Base-by-base conservation (phyloP, 2,888 invertebrate species). In the Epsilonema sp. region DNA sequence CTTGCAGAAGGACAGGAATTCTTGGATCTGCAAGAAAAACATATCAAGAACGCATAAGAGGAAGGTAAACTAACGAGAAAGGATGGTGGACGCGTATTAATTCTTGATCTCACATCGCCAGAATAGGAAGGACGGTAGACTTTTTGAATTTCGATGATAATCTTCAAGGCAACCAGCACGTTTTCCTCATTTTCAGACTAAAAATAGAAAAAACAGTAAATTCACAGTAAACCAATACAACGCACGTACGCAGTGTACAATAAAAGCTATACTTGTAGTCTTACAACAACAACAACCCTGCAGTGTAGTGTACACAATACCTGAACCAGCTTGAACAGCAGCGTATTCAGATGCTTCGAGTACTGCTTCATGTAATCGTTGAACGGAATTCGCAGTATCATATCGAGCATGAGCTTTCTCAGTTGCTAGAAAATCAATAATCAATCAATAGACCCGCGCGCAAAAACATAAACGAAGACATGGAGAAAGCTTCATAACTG, bases 101-200 rank as follows among this genome's bases (percentile, higher is more conserved):
- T n/a, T n/a, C n/a, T n/a, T n/a, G n/a, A n/a, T n/a, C n/a, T 31
- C 16, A 31, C 31, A 16, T 31, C 90, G 16, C 79, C 74, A 63
- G 79, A 82, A 64, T 84, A 89, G 3, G 78, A 75, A 19, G 92
- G 92, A 51, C 89, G 76, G 66, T 82, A 90, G 60, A 86, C 84
- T 67, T 92, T 94, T 63, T 94, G 90, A 26, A 92, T 73, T 64
- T 97, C 97, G 65, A 92, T 89, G 56, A 97, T 87, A 50, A 97
- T 87, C 59, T 92, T 78, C 48, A 97, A 71, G 61, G 90, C 89
- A 2, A 94, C 83, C 45, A 92, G 70, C 4, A 90, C 92, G 73
- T 97, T 97, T 65, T 92, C 94, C 67, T 97, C 97, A 69, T 97
- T 97, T 65, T 97, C 97, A 42, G 80, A 80, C 71, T 70, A 53